A percentile compares a stretch with the other conserved stretches of the same genome.
Conservation (phyloP, 2,113 vertebrate species). For the Campylorhamphus procurvoides region DNA sequence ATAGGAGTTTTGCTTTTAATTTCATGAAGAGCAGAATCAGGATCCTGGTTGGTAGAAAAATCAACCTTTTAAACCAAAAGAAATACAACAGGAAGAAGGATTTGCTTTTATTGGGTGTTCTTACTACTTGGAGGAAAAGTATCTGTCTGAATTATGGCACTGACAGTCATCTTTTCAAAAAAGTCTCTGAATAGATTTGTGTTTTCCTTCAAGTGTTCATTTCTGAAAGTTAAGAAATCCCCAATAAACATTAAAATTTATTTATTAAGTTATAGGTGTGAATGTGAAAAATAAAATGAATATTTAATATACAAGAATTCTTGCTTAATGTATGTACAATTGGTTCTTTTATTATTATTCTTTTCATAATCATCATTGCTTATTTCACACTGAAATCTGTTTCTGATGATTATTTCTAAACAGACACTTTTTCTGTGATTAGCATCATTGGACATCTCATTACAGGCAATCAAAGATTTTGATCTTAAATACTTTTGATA, state of each 20-base stretch:
- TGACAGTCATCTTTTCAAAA: not conserved
- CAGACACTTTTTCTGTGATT: slow-evolving; percentile 67
- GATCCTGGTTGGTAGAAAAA: not conserved
- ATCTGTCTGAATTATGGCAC: not conserved
- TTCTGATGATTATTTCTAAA: slow-evolving; percentile 71
- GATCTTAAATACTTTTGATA: slow-evolving; percentile 32
- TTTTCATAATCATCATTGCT: slow-evolving; percentile 65
- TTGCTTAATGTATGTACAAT: not conserved
- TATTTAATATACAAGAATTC: not conserved
- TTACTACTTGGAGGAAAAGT: not conserved
- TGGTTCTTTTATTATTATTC: slow-evolving; percentile 29
- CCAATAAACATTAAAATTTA: not conserved
- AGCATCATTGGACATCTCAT: slow-evolving; percentile 71
- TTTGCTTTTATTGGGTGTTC: not conserved
- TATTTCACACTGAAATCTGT: slow-evolving; percentile 70
- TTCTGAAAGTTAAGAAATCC: not conserved
- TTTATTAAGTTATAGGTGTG: not conserved
- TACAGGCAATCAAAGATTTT: slow-evolving; percentile 33
- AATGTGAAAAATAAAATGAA: not conserved
- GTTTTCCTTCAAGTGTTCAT: not conserved
- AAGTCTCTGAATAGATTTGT: not conserved
- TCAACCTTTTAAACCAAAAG: not conserved
- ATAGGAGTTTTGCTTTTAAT: not conserved
- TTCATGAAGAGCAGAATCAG: not conserved
- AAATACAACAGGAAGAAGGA: not conserved